These are phyloP conservation scores for Leptinotarsa defecta DNA, from an alignment of 1,140 invertebrate species.

Conservation along the genomic window DNA sequence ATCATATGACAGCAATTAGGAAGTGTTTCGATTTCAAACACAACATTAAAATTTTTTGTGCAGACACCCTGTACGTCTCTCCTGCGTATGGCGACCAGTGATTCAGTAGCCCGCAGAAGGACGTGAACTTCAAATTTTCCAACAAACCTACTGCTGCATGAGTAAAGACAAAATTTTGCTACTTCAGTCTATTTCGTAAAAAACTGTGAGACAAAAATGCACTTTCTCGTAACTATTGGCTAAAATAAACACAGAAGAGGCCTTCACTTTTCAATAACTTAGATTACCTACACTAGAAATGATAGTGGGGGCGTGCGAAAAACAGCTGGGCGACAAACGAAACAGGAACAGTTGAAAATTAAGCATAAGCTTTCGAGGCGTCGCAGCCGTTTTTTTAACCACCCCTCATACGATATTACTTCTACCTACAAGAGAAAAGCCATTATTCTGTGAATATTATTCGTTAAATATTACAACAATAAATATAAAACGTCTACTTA, in stretches of 20 bases:
- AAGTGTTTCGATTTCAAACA: too few species aligned
- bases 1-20: too few species aligned
- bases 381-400: not conserved
- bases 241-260: constrained; percentile 8
- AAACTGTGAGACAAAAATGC: constrained; percentile 1
- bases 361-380: too few species aligned
- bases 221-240: not conserved
- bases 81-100: not conserved
- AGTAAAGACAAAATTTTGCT: constrained; percentile 33
- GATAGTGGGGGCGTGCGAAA: not conserved
- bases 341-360: not conserved
- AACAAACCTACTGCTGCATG: constrained; percentile 3
- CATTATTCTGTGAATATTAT: constrained; percentile 1
- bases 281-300: not conserved
- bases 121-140: constrained; percentile 1
- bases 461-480: constrained; percentile 12
- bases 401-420: not conserved
- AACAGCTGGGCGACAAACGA: not conserved
- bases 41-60: too few species aligned
- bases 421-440: not conserved
- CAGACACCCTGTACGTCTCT: not conserved
- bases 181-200: constrained; percentile 28
- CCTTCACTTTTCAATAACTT: constrained; percentile 3
- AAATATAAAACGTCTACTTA: constrained; percentile 6
- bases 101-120: not conserved